Evolutionary conservation across 2,797 vertebrate species (phyloP).

Genomic region (Acanthis flammea): DNA sequence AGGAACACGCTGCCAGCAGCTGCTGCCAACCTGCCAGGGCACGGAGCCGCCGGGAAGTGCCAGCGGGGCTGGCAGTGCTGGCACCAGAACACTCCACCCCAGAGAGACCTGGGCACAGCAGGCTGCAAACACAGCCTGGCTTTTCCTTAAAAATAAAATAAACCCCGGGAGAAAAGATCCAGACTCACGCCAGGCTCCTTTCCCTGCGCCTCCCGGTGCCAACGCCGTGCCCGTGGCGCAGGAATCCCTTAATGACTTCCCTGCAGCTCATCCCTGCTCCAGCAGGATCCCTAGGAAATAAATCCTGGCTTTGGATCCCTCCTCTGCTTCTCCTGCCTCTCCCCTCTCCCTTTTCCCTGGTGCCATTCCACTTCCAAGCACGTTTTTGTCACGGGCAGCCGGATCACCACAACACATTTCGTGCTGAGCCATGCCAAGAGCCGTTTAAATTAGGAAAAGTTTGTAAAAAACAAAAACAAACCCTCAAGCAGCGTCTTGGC

Average conservation of each 20-base stretch:
- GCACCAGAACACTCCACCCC: neutral
- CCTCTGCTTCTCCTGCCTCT: neutral
- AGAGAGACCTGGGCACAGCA: neutral
- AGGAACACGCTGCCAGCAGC: neutral
- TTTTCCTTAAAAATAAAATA: too few species aligned
- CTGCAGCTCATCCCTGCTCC: neutral
- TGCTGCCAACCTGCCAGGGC: neutral
- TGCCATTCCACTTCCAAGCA: neutral
- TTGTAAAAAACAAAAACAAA: neutral
- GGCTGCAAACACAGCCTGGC: neutral
- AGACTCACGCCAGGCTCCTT: accelerated
- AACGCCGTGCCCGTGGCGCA: neutral
- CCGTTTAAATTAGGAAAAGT: slow-evolving; percentile 1
- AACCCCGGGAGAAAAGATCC: neutral
- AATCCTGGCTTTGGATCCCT: neutral
- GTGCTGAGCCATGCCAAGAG: neutral
- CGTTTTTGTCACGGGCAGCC: neutral
- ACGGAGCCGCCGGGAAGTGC: accelerated
- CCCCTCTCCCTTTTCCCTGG: neutral
- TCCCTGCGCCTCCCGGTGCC: neutral
- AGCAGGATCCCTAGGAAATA: neutral
- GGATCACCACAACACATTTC: neutral
- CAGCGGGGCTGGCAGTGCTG: neutral
- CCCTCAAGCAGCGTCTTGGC: neutral
- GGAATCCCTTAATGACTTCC: neutral